Evolutionary conservation across 2,113 vertebrate genomes (phyloP), one percentile per base, ranked within the genome.

Genomic region (Dascyllus trimaculatus): DNA sequence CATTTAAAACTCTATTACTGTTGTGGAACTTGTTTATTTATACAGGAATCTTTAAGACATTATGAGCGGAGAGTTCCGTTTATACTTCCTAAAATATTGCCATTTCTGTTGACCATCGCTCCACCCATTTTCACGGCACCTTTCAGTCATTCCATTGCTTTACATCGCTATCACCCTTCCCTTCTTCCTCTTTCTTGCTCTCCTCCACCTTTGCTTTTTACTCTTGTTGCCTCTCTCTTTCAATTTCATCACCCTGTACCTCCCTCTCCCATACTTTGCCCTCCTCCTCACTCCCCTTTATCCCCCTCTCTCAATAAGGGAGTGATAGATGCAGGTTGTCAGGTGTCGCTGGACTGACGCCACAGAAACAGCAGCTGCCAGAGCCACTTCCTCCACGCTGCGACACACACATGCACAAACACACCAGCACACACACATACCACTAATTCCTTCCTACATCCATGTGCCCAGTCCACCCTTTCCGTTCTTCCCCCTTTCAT

Each of bases 281-380:
- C 71, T 78, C 84, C 71, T 72, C 71, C 80, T 53, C 79, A 64
- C 81, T 84, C 77, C 78, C 71, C 88, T 88, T 92, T 95, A 93
- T 92, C 86, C 93, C 94, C 94, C 93, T 91, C 88, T 93, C 95
- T 96, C 94, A 95, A 96, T 96, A 94, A 93, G 92, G 92, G 91
- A 94, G 95, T 96, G 95, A 95, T 95, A 93, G 92, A 95, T 95
- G 94, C 94, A 95, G 94, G 92, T 95, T 94, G 88, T 93, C 92
- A 93, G 90, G 81, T 93, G 93, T 94, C 86, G 89, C 91, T 96
- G 95, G 95, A 95, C 89, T 70, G 79, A 88, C 82, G 94, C 95
- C 94, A 95, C 93, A 75, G 82, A 88, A 92, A 95, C 87, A 93
- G 92, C 91, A 94, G 93, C 88, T 95, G 94, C 92, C 93, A 95